Percentiles rank a stretch among this genome's conserved stretches.
Evolutionary conservation across 2,888 invertebrate genomes (phyloP).

Genomic region (Lithophane leautieri): DNA sequence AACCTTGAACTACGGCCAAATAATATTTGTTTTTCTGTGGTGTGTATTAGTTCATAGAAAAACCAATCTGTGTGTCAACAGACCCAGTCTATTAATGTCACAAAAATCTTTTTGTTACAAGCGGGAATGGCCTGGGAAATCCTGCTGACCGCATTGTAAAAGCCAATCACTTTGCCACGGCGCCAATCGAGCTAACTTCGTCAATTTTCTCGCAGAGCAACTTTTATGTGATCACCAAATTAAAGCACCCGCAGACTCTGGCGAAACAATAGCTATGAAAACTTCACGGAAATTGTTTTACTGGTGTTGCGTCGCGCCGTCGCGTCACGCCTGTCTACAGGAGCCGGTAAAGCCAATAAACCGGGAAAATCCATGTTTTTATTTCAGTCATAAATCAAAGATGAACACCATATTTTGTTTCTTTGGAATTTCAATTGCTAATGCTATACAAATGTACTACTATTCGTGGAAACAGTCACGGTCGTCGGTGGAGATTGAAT

Average conservation of each 20-base stretch:
- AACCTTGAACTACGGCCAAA: neutral
- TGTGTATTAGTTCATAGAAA: neutral
- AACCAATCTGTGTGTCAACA: neutral
- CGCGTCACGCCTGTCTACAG: too few relatives aligned
- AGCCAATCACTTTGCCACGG: slow-evolving; percentile 16
- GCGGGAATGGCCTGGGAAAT: neutral
- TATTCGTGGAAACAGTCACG: slow-evolving; percentile 21
- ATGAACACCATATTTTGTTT: neutral
- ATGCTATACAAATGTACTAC: slow-evolving; percentile 16
- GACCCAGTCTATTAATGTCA: neutral
- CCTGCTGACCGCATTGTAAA: neutral
- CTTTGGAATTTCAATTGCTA: slow-evolving; percentile 10
- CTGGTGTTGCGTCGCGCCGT: too few relatives aligned
- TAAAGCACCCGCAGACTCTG: too few relatives aligned
- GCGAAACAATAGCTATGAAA: too few relatives aligned
- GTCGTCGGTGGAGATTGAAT: neutral
- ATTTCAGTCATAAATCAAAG: slow-evolving; percentile 18
- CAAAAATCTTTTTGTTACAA: neutral
- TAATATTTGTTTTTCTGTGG: neutral
- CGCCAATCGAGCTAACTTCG: neutral
- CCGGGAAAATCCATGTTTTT: slow-evolving; percentile 19
- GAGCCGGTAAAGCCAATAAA: neutral
- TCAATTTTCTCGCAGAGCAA: neutral
- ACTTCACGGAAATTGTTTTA: too few relatives aligned
- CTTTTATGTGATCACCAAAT: slow-evolving; percentile 23